Base-by-base conservation (phyloP, 2,888 invertebrate species). In the Thymelicus acteon region DNA sequence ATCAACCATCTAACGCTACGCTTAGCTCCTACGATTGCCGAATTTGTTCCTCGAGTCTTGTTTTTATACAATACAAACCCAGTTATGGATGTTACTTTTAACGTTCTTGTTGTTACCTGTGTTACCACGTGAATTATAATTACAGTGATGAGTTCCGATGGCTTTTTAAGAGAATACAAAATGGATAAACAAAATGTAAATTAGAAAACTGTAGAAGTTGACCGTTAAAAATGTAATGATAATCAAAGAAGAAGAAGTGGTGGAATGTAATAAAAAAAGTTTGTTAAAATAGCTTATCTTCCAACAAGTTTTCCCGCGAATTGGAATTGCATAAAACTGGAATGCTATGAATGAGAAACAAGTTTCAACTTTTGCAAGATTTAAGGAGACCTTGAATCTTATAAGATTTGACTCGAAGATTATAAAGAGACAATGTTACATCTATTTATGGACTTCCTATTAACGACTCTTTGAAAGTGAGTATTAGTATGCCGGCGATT, bases 1-100 rank as follows among this genome's bases (percentile, higher is more conserved):
- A 85, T 88, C 89, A 82, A 73, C 74, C 77, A 75, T 76, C 74
- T 76, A 75, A 75, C 75, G 74, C 52, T 44, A 31, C 15, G 39
- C 39, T 13, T 74, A 75, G 72, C 71, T 74, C 68, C 72, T 72
- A 77, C 74, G 77, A 76, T 77, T 78, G 74, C 75, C 75, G 71
- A 73, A 77, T 73, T 72, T 62, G 68, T 68, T 68, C 47, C 3
- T 31, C 57, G 62, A 57, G 47, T 37, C 54, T 24, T 19, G 68
- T 68, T 68, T 68, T 68, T 68, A 40, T 57, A 57, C 61, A 19
- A 54, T 68, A 68, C 61, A 37, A 62, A 68, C 68, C 61, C 61
- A 52, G 64, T 71, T 67, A 67, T 67, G 63, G 61, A 68, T 62
- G 61, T 54, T 44, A 61, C 47, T 48, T 52, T 44, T 10, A 7